Percentiles rank a stretch among this genome's conserved stretches.
Evolutionary conservation across 2,797 vertebrate genomes (phyloP).

Genomic region (Syngnathus acus): DNA sequence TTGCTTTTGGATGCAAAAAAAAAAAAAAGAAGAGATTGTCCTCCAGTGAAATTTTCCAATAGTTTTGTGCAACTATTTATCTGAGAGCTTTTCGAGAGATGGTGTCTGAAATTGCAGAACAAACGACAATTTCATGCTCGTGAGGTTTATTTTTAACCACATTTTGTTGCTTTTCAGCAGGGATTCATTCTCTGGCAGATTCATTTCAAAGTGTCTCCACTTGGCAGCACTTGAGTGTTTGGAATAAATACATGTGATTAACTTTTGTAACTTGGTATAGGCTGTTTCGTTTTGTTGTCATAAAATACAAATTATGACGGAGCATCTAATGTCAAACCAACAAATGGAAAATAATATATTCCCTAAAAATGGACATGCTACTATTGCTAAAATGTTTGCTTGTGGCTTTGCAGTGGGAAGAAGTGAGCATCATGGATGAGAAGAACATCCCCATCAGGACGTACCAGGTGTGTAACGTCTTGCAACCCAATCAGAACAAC

Average conservation of each 20-base stretch:
- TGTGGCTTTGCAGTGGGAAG: constrained; percentile 82
- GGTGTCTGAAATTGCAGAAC: neutral
- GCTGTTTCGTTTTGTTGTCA: neutral
- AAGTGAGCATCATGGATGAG: constrained; percentile 98
- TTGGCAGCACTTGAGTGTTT: constrained; percentile 2
- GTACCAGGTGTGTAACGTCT: constrained; percentile 96
- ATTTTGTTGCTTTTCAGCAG: neutral
- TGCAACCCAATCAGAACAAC: constrained; percentile 94
- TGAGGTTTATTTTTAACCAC: constrained; percentile 7
- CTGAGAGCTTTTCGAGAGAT: neutral
- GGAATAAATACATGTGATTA: neutral
- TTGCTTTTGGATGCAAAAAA: neutral
- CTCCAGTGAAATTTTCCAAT: neutral
- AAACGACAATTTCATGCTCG: constrained; percentile 5
- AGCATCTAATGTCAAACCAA: neutral
- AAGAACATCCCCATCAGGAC: constrained; percentile 97
- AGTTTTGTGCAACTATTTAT: neutral
- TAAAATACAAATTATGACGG: neutral
- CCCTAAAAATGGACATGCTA: neutral
- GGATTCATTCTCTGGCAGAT: neutral
- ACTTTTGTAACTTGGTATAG: neutral
- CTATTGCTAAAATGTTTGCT: neutral
- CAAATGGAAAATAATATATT: neutral
- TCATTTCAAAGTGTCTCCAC: constrained; percentile 3
- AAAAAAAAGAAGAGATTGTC: neutral